Evolutionary conservation across 2,113 vertebrate species (phyloP).

Genomic region (Centropus unirufus): DNA sequence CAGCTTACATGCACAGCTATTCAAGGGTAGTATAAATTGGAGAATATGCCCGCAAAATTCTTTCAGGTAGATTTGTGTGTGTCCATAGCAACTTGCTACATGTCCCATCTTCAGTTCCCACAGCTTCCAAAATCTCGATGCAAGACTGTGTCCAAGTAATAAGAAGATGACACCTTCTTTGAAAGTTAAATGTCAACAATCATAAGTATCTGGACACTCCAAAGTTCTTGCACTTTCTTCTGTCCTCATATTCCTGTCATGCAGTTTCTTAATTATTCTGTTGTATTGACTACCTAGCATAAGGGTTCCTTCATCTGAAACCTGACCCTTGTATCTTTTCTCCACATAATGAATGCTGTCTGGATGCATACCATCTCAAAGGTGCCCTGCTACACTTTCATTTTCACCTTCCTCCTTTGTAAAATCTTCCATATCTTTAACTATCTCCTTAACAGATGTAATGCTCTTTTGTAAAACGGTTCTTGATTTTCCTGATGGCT

Average conservation of each 20-base stretch:
- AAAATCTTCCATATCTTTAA: background rate
- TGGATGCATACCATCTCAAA: background rate
- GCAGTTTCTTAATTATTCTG: background rate
- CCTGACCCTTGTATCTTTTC: background rate
- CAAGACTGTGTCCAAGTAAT: background rate
- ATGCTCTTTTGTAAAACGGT: background rate
- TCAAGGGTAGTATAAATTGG: background rate
- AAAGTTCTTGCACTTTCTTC: background rate
- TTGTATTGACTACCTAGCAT: background rate
- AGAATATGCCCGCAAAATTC: background rate
- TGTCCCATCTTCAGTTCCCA: background rate
- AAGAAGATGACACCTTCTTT: background rate
- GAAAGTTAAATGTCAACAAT: background rate
- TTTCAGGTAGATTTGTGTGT: background rate
- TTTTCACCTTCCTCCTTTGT: background rate
- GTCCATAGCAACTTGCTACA: background rate
- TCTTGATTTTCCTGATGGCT: background rate
- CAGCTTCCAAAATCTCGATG: background rate
- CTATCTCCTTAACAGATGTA: background rate
- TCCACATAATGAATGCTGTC: background rate
- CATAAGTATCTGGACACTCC: background rate
- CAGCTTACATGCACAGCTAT: background rate
- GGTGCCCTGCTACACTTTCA: background rate
- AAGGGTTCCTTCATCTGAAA: background rate
- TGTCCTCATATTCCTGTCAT: background rate